Conservation (phyloP, 2,113 vertebrate species). For the Sterna hirundo region DNA sequence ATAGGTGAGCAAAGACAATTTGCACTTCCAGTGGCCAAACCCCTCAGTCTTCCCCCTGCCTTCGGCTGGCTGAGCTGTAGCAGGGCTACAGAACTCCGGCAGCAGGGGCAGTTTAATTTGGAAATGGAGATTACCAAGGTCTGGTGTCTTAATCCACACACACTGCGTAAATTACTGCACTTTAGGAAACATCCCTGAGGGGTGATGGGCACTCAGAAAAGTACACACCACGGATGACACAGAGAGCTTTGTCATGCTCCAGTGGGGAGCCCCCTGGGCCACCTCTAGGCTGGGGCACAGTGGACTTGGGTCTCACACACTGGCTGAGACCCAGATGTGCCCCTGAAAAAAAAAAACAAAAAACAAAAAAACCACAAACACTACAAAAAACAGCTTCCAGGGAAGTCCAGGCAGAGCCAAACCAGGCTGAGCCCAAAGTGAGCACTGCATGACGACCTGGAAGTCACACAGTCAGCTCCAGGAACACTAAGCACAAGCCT, state of each 20-base stretch:
- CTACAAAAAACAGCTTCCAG: neutral
- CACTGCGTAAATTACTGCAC: accelerated
- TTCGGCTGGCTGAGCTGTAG: neutral
- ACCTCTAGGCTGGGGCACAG: neutral
- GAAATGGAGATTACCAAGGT: neutral
- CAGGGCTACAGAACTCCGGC: neutral
- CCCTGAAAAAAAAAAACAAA: neutral
- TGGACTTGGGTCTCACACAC: accelerated
- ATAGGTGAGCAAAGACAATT: neutral
- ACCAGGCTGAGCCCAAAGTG: neutral
- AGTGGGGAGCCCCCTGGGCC: neutral
- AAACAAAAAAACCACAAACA: too few species aligned
- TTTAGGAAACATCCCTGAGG: neutral
- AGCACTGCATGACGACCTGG: neutral
- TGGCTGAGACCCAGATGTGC: neutral
- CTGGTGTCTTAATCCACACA: neutral
- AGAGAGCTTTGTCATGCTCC: neutral
- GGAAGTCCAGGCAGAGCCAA: neutral
- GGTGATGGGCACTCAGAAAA: neutral
- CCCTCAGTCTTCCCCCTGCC: neutral
- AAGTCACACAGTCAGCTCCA: neutral
- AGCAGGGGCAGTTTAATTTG: neutral
- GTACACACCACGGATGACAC: neutral
- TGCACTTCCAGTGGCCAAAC: neutral
- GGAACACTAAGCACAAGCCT: neutral